phyloP scores from a whole-genome alignment of 1,140 invertebrate genomes.

The Pemphigus obesinymphae region DNA sequence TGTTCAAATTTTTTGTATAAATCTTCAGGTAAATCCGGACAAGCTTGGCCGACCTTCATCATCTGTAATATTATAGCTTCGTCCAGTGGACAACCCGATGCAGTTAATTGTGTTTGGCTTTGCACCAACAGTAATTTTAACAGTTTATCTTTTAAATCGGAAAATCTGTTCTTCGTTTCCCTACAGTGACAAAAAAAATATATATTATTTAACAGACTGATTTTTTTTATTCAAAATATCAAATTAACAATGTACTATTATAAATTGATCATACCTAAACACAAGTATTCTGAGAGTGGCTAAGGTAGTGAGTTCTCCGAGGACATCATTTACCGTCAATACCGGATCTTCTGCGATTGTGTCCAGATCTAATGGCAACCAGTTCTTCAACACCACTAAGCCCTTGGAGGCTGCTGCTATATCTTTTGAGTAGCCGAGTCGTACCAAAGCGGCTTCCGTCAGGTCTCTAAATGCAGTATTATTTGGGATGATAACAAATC shows the following conservation, averaged over 20 bases:
- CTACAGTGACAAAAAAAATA: slow-evolving; percentile 45
- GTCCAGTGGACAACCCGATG: slow-evolving; percentile 85
- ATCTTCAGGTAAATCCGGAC: slow-evolving; percentile 66
- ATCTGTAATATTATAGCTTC: slow-evolving; percentile 62
- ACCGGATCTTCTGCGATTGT: slow-evolving; percentile 80
- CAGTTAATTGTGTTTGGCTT: slow-evolving; percentile 76
- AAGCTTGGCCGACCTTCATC: slow-evolving; percentile 30
- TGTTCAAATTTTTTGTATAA: slow-evolving; percentile 71
- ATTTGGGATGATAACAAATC: slow-evolving; percentile 89
- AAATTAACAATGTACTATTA: not conserved
- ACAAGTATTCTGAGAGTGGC: slow-evolving; percentile 86
- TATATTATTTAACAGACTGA: not conserved
- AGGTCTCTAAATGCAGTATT: slow-evolving; percentile 79
- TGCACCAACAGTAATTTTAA: slow-evolving; percentile 80
- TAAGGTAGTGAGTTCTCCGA: slow-evolving; percentile 85
- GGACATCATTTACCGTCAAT: slow-evolving; percentile 83
- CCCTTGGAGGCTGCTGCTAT: slow-evolving; percentile 64
- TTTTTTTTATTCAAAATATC: too few species aligned
- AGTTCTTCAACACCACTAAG: slow-evolving; percentile 85
- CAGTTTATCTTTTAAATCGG: slow-evolving; percentile 90
- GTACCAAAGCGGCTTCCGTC: slow-evolving; percentile 69
- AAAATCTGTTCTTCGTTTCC: slow-evolving; percentile 66
- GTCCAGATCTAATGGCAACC: slow-evolving; percentile 86
- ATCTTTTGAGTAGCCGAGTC: slow-evolving; percentile 73
- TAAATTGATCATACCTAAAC: slow-evolving; percentile 57